These are phyloP conservation scores for Styela clava DNA, from an alignment of 23 tunicate genomes.

Conservation along the genomic window DNA sequence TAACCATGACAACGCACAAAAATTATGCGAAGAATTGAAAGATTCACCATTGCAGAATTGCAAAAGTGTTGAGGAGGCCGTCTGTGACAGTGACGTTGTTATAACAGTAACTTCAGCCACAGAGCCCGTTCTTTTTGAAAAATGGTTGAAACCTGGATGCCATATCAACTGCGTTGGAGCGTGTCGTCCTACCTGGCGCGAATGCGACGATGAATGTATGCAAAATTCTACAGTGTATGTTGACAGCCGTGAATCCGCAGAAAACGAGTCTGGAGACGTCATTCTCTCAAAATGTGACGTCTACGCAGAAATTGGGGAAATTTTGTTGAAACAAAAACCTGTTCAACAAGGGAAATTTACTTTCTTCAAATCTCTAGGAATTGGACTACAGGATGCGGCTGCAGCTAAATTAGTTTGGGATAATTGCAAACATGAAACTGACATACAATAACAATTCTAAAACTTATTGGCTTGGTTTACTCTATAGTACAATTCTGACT, in stretches of 20 bases:
- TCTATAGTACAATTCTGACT: too few species aligned
- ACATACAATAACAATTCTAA: too few species aligned
- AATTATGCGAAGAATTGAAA: slow-evolving; percentile 29
- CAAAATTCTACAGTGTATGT: slow-evolving; percentile 38
- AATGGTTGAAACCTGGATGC: slow-evolving; percentile 49
- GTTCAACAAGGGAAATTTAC: slow-evolving; percentile 30
- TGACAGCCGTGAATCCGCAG: slow-evolving; percentile 52
- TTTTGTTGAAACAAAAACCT: slow-evolving; percentile 25
- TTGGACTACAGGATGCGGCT: slow-evolving; percentile 45
- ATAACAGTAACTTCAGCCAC: slow-evolving; percentile 37
- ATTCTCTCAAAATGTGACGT: slow-evolving; percentile 41
- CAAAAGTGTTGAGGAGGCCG: slow-evolving; percentile 36
- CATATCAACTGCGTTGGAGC: slow-evolving; percentile 78
- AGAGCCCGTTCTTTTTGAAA: slow-evolving; percentile 41
- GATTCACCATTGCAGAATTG: slow-evolving; percentile 16
- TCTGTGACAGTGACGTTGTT: slow-evolving; percentile 46
- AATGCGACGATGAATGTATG: slow-evolving; percentile 68
- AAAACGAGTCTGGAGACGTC: slow-evolving; percentile 62
- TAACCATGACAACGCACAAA: slow-evolving; percentile 29
- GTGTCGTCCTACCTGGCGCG: slow-evolving; percentile 58
- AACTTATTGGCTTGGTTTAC: too few species aligned
- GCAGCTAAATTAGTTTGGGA: slow-evolving; percentile 44
- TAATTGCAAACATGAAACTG: neutral
- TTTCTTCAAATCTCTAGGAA: slow-evolving; percentile 63
- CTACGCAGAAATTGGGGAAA: slow-evolving; percentile 54